phyloP scores from a whole-genome alignment of 2,113 vertebrate species.

The Isichthys henryi region DNA sequence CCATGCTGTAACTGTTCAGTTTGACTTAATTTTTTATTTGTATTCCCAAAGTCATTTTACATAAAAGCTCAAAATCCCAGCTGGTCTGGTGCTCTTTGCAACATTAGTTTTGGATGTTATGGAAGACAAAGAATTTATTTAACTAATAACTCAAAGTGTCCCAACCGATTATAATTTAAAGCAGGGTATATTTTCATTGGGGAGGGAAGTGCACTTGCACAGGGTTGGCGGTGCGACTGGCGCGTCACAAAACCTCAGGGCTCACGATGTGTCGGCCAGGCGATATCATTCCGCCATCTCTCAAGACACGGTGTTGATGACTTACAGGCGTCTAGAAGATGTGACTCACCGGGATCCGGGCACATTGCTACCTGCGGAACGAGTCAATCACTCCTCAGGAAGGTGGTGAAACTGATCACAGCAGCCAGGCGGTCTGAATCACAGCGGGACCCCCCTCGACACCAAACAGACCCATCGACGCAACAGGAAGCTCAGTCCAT shows the following conservation, averaged over 20 bases:
- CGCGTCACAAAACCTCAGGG: slow-evolving; percentile 19
- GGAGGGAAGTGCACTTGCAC: slow-evolving; percentile 18
- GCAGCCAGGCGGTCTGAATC: slow-evolving; percentile 25
- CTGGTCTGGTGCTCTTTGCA: not conserved
- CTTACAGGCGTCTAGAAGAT: slow-evolving; percentile 22
- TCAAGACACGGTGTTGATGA: slow-evolving; percentile 27
- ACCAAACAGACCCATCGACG: not conserved
- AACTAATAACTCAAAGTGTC: not conserved
- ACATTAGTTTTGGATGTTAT: not conserved
- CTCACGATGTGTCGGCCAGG: slow-evolving; percentile 14
- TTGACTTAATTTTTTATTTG: not conserved
- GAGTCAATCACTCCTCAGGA: slow-evolving; percentile 51
- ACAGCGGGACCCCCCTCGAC: not conserved
- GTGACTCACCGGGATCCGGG: slow-evolving; percentile 40
- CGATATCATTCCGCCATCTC: slow-evolving; percentile 34
- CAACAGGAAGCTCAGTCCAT: slow-evolving; percentile 12
- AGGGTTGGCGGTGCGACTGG: slow-evolving; percentile 20
- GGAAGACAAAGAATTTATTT: not conserved
- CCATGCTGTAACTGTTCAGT: not conserved
- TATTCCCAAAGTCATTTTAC: not conserved
- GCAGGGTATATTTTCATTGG: not conserved
- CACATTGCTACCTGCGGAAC: slow-evolving; percentile 52
- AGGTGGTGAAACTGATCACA: slow-evolving; percentile 34
- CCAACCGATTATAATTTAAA: not conserved
- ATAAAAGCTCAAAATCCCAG: not conserved